Base-by-base conservation (phyloP, 1,140 invertebrate species). In the Drosophila hydei region DNA sequence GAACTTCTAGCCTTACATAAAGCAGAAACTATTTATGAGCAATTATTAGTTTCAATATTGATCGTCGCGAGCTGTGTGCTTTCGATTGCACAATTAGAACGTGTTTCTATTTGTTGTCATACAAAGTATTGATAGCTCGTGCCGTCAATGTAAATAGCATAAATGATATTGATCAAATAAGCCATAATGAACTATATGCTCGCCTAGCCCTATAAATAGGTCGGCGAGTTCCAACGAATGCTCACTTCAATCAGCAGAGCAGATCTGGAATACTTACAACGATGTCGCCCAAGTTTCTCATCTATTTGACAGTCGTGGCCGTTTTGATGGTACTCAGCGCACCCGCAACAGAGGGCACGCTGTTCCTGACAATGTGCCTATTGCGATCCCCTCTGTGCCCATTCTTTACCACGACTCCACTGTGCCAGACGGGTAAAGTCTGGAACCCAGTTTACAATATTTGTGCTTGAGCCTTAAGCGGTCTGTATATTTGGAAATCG, bases 231-330 rank as follows among this genome's bases (percentile, higher is more conserved):
- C 4, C 2, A 27, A 14, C 2, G 14, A 23, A 16, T n/a, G 18
- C 2, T 36, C 54, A 67, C 36, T 23, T 50, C 8, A 43, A 16
- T 16, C 38, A 48, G 9, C 33, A 14, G 12, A 48, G 19, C 54
- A 5, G 12, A 12, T 33, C 38, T 16, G 11, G 21, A 52, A 21
- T 7, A 43, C 2, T 9, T 40, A 38, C 21, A n/a, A 51, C 38
- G 19, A 68, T 68, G 64, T 30, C 64, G 4, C 14, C 47, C 11
- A 61, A 61, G 47, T 68, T 51, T 36, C 36, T 60, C 11, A 30
- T 68, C 2, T 68, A 60, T 25, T 12, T 68, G 11, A 21, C 64
- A 19, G 8, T 61, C 19, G 47, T 33, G 18, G 56, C 64, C 11
- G 12, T 43, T 16, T 3, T 61, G 9, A 0, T 68, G 36, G 25